Evolutionary conservation across 2,888 invertebrate species (phyloP), one percentile per base, ranked within the genome.

Genomic region (Mayetiola destructor): DNA sequence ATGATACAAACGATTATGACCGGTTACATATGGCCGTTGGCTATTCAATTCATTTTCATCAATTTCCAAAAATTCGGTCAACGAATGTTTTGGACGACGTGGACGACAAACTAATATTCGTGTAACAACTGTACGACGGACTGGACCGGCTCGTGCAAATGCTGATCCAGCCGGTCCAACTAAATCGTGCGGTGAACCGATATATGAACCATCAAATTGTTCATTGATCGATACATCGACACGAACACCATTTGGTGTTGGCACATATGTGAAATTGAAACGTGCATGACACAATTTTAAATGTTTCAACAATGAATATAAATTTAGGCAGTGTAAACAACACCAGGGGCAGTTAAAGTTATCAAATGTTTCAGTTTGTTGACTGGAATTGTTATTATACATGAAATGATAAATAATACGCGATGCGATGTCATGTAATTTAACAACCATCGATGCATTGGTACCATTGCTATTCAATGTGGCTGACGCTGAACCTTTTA

Each of bases 271-370:
- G 67, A 96, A 95, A 63, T 88, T 87, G 72, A 95, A 94, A 64
- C 96, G 79, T 3, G 91, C 86, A 74, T 96, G 96, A 69, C 92
- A 92, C 48, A 92, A 75, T 70, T 94, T 92, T 57, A 96, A 79
- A 71, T 96, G 96, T 69, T 94, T 95, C 37, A 96, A 78, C 62
- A 96, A 75, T 0, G 90, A 86, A 72, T 93, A 93, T 21, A 96
- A 76, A 35, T 84, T 80, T 57, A 84, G 81, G 66, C 94, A 95
- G 73, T 93, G 88, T 20, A 95, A 75, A 6, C 87, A 87, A 70
- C 96, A 96, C 95, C 95, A 96, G 1, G 96, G 95, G 68, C 96
- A 96, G 67, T 87, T 86, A 56, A 93, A 77, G 74, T 94, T 92
- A 66, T 90, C 88, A 61, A 91, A 86, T 10, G 92, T 90, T 73